Base-by-base conservation (phyloP, 2,888 invertebrate genomes). In the Colletes collaris region DNA sequence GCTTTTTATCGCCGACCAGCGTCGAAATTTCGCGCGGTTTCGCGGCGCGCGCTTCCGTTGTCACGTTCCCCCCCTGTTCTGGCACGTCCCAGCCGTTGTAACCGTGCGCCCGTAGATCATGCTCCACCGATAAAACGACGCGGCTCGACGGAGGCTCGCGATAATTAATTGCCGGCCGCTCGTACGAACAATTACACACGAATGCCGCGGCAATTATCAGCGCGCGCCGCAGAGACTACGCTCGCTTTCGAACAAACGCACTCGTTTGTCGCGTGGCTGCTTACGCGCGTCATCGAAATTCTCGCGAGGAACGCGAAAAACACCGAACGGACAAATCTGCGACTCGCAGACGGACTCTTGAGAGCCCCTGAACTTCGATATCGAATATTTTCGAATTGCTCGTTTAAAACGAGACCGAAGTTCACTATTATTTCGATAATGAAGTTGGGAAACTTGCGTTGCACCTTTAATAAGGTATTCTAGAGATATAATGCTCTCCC, bases 81-180 rank as follows among this genome's bases (percentile, higher is more conserved):
- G 46, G 44, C 10, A 44, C 63, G 35, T 53, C 63, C 8, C 27
- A 49, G 35, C n/a, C 66, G 46, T 16, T 55, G 69, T 62, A 62
- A 74, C 70, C 63, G 52, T 46, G 60, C 63, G 27, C 27, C 27
- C 27, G 65, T 82, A 85, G 79, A 83, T 84, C 81, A 83, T 82
- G 60, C 46, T 50, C 8, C 65, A n/a, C 49, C 56, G 84, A 86
- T 82, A 82, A 86, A 86, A 86, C 77, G 69, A 59, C 13, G 55
- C 69, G 37, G 52, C 60, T 49, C 73, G 66, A 19, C 60, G 72
- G 66, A 50, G 77, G 40, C 69, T 72, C 62, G 78, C 62, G 83
- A 85, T 83, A 81, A 86, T 85, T 87, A 86, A 86, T 85, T 81
- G 81, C 74, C 73, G 60, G 65, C 62, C 79, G 87, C 77, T 83